Conservation (phyloP, 2,888 invertebrate genomes). For the Pandemis corylana region DNA sequence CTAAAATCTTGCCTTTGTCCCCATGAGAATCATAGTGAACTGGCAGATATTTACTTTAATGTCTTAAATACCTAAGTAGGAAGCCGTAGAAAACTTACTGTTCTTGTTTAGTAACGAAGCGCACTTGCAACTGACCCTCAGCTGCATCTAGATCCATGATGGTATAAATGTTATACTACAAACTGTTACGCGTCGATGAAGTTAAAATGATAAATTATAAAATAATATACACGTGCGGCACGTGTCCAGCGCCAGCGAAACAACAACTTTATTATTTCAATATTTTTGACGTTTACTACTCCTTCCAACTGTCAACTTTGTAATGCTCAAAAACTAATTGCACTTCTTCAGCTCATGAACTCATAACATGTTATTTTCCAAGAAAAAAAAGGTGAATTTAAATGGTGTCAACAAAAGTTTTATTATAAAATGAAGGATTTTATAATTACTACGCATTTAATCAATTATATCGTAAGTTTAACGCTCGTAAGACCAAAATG, state of each 20-base stretch:
- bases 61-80: not conserved
- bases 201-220: slow-evolving; percentile 22
- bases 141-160: slow-evolving; percentile 61
- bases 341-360: not conserved
- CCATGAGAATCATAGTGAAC: slow-evolving; percentile 20
- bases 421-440: too few species aligned
- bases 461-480: not conserved
- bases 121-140: slow-evolving; percentile 89
- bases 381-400: too few species aligned
- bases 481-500: not conserved
- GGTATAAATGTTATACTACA: not conserved
- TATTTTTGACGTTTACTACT: not conserved
- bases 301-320: not conserved
- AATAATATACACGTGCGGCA: slow-evolving; percentile 17
- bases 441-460: not conserved
- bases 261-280: slow-evolving; percentile 14
- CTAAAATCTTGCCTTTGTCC: not conserved
- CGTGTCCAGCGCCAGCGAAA: slow-evolving; percentile 15
- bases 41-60: slow-evolving; percentile 45
- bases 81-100: slow-evolving; percentile 85
- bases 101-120: slow-evolving; percentile 92
- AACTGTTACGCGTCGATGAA: slow-evolving; percentile 11
- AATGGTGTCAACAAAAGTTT: too few species aligned
- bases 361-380: too few species aligned
- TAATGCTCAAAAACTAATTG: not conserved